A percentile compares a stretch with the other conserved stretches of the same genome.
phyloP scores from a whole-genome alignment of 2,888 invertebrate species.

The Coremacera marginata region DNA sequence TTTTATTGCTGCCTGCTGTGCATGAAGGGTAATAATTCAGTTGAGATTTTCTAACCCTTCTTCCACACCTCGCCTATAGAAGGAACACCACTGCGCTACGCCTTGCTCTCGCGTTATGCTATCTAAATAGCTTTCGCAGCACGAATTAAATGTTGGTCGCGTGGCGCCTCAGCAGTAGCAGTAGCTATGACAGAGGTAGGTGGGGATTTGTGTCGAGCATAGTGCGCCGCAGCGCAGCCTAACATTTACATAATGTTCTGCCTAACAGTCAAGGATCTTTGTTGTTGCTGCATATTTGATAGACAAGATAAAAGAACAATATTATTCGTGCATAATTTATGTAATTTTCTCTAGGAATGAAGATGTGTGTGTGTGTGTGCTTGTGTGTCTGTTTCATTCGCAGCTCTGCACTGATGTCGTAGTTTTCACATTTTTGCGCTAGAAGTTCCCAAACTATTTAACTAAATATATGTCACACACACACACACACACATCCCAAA shows the following conservation, averaged over 20 bases:
- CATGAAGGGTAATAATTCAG: conserved; percentile 20
- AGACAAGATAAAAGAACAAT: conserved; percentile 41
- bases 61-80: neutral
- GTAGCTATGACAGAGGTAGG: neutral
- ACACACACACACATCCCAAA: too few relatives aligned
- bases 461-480: too few relatives aligned
- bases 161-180: neutral
- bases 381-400: neutral
- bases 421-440: too few relatives aligned
- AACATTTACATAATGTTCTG: conserved; percentile 6
- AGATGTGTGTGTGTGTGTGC: neutral
- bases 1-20: conserved; percentile 17
- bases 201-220: neutral
- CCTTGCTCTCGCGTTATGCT: neutral
- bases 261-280: conserved; percentile 17
- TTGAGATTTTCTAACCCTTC: neutral
- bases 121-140: conserved; percentile 11
- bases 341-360: neutral
- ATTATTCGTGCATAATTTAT: conserved; percentile 40
- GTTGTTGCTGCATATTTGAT: conserved; percentile 35
- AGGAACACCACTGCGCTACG: neutral
- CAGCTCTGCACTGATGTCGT: neutral
- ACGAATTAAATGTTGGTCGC: conserved; percentile 9
- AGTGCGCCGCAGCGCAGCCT: neutral
- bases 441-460: too few relatives aligned